phyloP scores from a whole-genome alignment of 1,140 invertebrate species.

The Delia radicum region DNA sequence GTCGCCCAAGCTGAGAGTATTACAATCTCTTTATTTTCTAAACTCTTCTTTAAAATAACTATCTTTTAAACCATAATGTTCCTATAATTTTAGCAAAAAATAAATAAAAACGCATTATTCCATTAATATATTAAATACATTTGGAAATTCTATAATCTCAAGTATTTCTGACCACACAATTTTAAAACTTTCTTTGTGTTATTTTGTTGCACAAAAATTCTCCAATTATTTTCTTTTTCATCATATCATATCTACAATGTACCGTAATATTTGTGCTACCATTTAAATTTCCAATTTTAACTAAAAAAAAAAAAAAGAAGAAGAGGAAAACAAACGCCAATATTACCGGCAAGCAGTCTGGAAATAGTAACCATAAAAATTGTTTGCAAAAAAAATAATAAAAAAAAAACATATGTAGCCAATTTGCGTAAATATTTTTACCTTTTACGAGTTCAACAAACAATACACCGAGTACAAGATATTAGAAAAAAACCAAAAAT shows the following conservation, averaged over 20 bases:
- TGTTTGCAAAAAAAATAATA: not conserved
- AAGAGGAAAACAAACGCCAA: not conserved
- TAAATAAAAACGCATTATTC: not conserved
- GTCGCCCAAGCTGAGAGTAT: too few species aligned
- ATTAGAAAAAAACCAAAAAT: not conserved
- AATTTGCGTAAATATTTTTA: slow-evolving; percentile 22
- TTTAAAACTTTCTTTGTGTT: not conserved
- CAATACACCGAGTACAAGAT: too few species aligned
- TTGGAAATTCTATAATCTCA: not conserved
- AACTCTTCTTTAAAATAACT: too few species aligned
- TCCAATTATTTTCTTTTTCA: not conserved
- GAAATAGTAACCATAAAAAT: not conserved
- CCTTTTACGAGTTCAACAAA: not conserved
- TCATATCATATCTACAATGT: not conserved
- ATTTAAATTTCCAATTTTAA: not conserved
- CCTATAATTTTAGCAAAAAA: too few species aligned
- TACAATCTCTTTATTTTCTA: too few species aligned
- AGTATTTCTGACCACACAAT: not conserved
- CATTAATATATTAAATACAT: not conserved
- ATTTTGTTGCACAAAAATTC: not conserved
- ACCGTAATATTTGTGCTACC: not conserved
- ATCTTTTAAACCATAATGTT: too few species aligned
- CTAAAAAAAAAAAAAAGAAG: not conserved
- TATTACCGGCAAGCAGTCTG: not conserved
- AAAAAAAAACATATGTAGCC: not conserved